Conservation (phyloP, 2,113 vertebrate genomes). For the Rhabdomys dilectus region DNA sequence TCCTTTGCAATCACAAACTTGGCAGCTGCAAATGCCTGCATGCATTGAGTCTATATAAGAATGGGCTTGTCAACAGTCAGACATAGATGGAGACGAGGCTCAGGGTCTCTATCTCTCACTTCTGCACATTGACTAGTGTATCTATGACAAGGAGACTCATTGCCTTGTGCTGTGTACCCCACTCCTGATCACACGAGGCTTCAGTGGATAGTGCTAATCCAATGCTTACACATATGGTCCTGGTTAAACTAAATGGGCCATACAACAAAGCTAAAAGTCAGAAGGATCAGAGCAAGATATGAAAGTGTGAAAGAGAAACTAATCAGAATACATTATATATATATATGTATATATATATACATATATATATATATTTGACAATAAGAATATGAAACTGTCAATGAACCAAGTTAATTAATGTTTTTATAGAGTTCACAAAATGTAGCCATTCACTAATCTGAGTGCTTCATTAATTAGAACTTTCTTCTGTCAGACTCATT, state of each 20-base stretch:
- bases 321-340: neutral
- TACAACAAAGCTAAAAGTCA: neutral
- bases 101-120: neutral
- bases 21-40: neutral
- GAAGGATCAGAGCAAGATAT: neutral
- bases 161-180: neutral
- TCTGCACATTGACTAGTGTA: neutral
- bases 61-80: neutral
- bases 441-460: neutral
- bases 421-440: neutral
- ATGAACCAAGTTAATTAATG: neutral
- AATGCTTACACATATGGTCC: neutral
- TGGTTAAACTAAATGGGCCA: neutral
- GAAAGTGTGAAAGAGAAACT: too few species aligned
- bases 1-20: neutral
- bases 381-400: neutral
- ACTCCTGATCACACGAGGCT: neutral
- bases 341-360: neutral
- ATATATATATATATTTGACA: too few species aligned
- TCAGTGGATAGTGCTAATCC: neutral
- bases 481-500: neutral
- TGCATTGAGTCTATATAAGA: neutral
- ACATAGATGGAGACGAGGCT: neutral
- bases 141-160: neutral
- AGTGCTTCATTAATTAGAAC: neutral